Evolutionary conservation across 2,113 vertebrate species (phyloP).

Genomic region (Chamaetylas fuelleborni): DNA sequence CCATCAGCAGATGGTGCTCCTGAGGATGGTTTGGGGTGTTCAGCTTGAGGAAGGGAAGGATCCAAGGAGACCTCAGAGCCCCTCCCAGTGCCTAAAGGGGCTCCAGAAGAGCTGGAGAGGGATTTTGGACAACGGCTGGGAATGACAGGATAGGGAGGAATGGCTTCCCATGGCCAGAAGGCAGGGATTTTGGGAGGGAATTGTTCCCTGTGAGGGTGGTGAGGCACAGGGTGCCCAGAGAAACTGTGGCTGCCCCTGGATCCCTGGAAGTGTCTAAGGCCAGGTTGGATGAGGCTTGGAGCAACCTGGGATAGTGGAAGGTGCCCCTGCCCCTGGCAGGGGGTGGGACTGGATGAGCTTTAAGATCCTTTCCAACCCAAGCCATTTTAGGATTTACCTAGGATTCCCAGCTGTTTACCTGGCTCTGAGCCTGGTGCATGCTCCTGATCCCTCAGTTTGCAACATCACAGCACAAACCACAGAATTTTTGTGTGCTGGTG

Average conservation of each 20-base stretch:
- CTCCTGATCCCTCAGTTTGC: neutral
- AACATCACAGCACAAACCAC: neutral
- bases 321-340: neutral
- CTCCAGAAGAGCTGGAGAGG: neutral
- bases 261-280: neutral
- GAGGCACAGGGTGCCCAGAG: neutral
- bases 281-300: accelerated
- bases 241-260: neutral
- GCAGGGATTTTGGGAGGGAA: neutral
- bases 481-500: neutral
- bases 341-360: neutral
- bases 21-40: neutral
- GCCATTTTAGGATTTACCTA: neutral
- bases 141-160: neutral
- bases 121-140: accelerated
- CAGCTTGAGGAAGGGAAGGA: neutral
- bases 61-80: neutral
- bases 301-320: accelerated
- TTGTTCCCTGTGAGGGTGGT: neutral
- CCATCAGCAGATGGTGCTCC: neutral
- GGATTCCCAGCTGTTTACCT: neutral
- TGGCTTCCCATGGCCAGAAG: neutral
- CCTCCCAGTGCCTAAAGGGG: neutral
- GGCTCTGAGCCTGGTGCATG: neutral
- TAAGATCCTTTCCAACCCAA: neutral